Evolutionary conservation across 1,140 invertebrate genomes (phyloP), one percentile per base, ranked within the genome.

Genomic region (Mya arenaria): DNA sequence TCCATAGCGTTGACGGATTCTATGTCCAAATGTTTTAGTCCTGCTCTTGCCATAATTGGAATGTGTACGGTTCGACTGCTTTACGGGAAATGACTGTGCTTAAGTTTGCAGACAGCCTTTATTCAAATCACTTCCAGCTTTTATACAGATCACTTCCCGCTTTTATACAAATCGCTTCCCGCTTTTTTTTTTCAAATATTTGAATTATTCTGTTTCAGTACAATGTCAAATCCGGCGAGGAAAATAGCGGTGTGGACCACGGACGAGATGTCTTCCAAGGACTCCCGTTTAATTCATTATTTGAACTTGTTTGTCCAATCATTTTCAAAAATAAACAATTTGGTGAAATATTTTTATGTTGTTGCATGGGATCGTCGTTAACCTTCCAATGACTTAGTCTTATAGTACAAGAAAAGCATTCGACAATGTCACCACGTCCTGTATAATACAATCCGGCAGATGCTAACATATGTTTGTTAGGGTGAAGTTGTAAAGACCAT

Each of bases 391-490:
- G 8, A 75, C 58, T 60, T 5, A 65, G 41, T 66, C 58, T 77
- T 30, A 75, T 3, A 2, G 71, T 30, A 58, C 60, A 48, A 0
- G 32, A 63, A 66, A 77, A 44, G 52, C 72, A 77, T 41, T 77
- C 23, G 0, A 77, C 74, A 52, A 66, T 55, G 52, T 66, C 74
- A 30, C 74, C 62, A 34, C 62, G 63, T 30, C 62, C 58, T 19
- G 44, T 77, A 66, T 77, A 77, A 62, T 77, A 77, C 63, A 77
- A 75, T 15, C 56, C 73, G 4, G 73, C 56, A 28, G 58, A 75
- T 25, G 56, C 3, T 37, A 75, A 28, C 23, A 65, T 3, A 56
- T 65, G 65, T 17, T 77, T 77, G 23, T 65, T n/a, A 32, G 58
- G 39, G 30, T 65, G 74, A 32, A 77, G 41, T 48, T 77, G 74